Evolutionary conservation across 2,797 vertebrate species (phyloP), one percentile per base, ranked within the genome.

Genomic region (Zalophus californianus): DNA sequence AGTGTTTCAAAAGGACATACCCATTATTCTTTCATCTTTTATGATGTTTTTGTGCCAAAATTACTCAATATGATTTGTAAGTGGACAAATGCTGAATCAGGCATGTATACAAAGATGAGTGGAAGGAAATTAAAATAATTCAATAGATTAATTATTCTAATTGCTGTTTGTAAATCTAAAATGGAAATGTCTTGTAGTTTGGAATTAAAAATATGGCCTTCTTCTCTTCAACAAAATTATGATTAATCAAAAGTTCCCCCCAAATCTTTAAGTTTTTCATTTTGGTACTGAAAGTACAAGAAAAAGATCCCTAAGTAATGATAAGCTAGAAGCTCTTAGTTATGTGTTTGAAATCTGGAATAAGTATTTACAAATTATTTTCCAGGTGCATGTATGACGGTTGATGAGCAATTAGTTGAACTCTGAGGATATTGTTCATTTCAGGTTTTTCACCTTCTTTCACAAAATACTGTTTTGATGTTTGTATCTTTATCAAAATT

Each of bases 51-150:
- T 72, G 8, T 72, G 38, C 29, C 56, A 73, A 89, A 93, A 77
- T 95, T 48, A 73, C 60, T 91, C 66, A 29, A 64, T 66, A 48
- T 72, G n/a, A 93, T 62, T 96, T 96, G 35, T 94, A 86, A 92
- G n/a, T 77, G 21, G 38, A 52, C 41, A 93, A 88, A 89, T 96
- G 66, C 41, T 80, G 78, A 93, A 50, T 91, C 27, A 88, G 50
- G 4, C 23, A 87, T 8, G 1, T 64, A 82, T 13, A 38, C 0
- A 66, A 66, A 90, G 54, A 73, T 86, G 54, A 54, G 3, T 38
- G 25, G 44, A 78, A 73, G 8, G 87, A 80, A 80, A 92, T 72
- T 56, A 83, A 91, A 84, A 86, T 25, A 87, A 86, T 62, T 70
- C 27, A 64, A 83, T 77, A 72, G n/a, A 84, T 18, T 79, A 41